phyloP scores from a whole-genome alignment of 2,797 vertebrate species.

The Peromyscus attwateri region DNA sequence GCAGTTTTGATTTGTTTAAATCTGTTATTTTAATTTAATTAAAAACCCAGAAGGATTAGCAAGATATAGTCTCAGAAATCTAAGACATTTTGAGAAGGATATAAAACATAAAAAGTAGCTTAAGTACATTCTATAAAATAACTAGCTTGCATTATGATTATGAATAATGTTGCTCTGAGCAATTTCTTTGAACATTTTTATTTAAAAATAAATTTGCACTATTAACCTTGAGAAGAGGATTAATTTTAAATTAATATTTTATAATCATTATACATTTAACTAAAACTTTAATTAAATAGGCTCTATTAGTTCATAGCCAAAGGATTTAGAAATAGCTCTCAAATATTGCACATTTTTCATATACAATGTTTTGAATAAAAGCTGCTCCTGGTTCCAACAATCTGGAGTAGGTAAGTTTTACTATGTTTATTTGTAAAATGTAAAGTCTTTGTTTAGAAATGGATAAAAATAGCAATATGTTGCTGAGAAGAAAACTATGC shows the following conservation, averaged over 20 bases:
- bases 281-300: constrained; percentile 68
- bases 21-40: constrained; percentile 51
- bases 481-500: background rate
- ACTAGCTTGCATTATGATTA: background rate
- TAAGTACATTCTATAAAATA: constrained; percentile 28
- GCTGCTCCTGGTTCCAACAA: background rate
- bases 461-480: background rate
- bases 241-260: constrained; percentile 68
- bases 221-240: constrained; percentile 65
- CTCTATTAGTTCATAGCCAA: constrained; percentile 59
- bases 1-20: background rate
- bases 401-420: background rate
- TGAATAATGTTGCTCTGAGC: constrained; percentile 36
- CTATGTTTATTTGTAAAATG: constrained; percentile 16
- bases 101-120: background rate
- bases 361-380: constrained; percentile 13
- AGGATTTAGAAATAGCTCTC: constrained; percentile 15
- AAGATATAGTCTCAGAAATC: constrained; percentile 33
- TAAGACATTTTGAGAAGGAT: background rate
- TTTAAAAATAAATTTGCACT: constrained; percentile 69
- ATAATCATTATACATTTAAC: constrained; percentile 61
- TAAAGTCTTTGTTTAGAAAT: background rate
- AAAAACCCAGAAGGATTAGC: background rate
- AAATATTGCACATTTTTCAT: constrained; percentile 45
- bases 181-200: constrained; percentile 61